Percentiles rank a stretch among this genome's conserved stretches.
These are phyloP conservation scores for Megalurothrips usitatus DNA, from an alignment of 2,888 invertebrate species.

Conservation along the genomic window DNA sequence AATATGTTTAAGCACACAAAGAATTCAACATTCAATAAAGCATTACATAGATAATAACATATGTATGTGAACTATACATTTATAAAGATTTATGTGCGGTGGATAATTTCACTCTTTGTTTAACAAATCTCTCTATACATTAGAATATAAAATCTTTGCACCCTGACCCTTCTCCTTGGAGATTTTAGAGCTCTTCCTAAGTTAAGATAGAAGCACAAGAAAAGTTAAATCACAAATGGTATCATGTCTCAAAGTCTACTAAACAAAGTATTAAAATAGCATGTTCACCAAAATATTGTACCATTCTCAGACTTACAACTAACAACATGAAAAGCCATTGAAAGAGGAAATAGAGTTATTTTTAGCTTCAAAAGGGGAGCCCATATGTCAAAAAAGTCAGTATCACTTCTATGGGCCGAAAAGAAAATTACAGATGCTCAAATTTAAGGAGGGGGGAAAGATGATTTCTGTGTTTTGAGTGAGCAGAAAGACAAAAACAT, in stretches of 20 bases:
- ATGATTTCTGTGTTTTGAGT: background rate
- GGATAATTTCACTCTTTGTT: constrained; percentile 6
- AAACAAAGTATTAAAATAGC: constrained; percentile 6
- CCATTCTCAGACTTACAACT: constrained; percentile 8
- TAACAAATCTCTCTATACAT: constrained; percentile 17
- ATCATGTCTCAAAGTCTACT: background rate
- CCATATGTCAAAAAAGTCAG: no score
- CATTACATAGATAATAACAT: constrained; percentile 20
- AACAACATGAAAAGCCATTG: background rate
- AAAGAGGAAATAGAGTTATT: no score
- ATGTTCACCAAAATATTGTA: background rate
- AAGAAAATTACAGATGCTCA: no score
- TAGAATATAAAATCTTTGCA: constrained; percentile 25
- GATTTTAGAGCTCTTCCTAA: background rate
- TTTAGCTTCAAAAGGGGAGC: background rate
- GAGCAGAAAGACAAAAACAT: background rate
- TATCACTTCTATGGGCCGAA: no score
- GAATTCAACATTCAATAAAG: constrained; percentile 25
- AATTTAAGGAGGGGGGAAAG: no score
- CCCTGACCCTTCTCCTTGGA: constrained; percentile 12
- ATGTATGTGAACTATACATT: constrained; percentile 27
- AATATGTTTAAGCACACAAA: constrained; percentile 13
- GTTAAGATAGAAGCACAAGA: background rate
- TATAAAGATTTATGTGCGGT: constrained; percentile 23
- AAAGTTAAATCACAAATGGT: background rate